A percentile compares a stretch with the other conserved stretches of the same genome.
phyloP scores from a whole-genome alignment of 2,888 invertebrate genomes.

The Zaprionus lineosus region DNA sequence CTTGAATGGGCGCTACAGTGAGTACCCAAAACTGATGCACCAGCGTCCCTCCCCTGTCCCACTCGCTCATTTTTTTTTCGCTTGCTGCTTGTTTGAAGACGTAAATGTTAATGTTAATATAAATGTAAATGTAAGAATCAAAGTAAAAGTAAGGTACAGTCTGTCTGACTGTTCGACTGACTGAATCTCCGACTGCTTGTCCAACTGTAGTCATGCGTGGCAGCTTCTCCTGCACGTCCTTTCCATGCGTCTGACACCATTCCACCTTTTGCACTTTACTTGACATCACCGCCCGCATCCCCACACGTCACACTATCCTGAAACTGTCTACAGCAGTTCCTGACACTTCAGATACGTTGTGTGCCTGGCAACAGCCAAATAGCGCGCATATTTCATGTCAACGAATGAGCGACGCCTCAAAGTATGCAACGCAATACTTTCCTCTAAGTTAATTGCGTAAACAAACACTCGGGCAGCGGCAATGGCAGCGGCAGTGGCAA shows the following conservation, averaged over 20 bases:
- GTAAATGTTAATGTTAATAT: no score
- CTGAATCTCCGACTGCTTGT: constrained; percentile 3
- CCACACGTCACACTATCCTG: background rate
- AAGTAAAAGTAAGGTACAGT: no score
- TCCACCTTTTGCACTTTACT: no score
- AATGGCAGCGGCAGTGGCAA: no score
- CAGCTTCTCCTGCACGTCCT: constrained; percentile 21
- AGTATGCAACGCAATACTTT: constrained; percentile 45
- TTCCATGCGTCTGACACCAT: no score
- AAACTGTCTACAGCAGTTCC: constrained; percentile 10
- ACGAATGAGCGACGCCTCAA: constrained; percentile 19
- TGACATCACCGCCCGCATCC: no score
- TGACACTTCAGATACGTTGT: constrained; percentile 20
- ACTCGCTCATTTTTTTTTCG: no score
- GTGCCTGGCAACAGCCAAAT: constrained; percentile 35
- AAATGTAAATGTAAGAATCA: no score
- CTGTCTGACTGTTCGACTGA: background rate
- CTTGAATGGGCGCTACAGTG: no score
- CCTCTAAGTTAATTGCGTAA: constrained; percentile 42
- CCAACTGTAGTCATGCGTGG: constrained; percentile 61
- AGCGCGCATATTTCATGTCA: constrained; percentile 46
- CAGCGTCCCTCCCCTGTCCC: no score
- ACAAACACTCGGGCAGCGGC: constrained; percentile 16
- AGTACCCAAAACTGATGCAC: no score
- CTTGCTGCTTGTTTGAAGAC: no score